phyloP scores from a whole-genome alignment of 2,888 invertebrate species.

The Junonia oenone region DNA sequence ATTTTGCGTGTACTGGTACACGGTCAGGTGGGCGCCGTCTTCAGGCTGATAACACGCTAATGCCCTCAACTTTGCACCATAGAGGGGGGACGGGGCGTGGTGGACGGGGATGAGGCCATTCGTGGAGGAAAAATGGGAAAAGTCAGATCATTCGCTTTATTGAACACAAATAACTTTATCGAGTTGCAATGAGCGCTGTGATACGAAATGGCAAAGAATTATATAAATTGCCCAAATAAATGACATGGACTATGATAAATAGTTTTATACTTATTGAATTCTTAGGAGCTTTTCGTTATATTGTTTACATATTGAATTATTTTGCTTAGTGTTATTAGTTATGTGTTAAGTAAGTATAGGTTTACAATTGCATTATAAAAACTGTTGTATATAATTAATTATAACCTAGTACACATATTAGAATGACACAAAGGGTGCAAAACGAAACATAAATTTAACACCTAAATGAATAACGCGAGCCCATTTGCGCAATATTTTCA shows the following conservation, averaged over 20 bases:
- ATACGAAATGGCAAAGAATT: constrained; percentile 28
- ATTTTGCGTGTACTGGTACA: constrained; percentile 36
- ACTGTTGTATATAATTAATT: neutral
- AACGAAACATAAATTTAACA: constrained; percentile 26
- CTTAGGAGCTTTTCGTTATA: neutral
- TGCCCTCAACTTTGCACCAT: constrained; percentile 80
- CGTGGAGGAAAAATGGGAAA: constrained; percentile 71
- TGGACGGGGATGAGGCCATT: constrained; percentile 45
- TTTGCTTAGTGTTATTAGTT: neutral
- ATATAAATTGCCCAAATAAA: constrained; percentile 21
- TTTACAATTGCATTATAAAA: neutral
- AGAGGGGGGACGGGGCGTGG: constrained; percentile 46
- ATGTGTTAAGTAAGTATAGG: neutral
- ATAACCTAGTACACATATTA: no score
- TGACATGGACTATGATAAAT: neutral
- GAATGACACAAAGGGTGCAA: constrained; percentile 14
- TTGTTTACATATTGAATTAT: neutral
- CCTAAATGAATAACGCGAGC: constrained; percentile 22
- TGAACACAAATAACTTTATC: constrained; percentile 75
- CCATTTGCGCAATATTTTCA: constrained; percentile 32
- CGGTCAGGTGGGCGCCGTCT: constrained; percentile 75
- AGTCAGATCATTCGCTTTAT: constrained; percentile 74
- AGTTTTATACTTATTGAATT: neutral
- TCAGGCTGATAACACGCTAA: constrained; percentile 79
- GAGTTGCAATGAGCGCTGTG: constrained; percentile 57